A percentile compares a stretch with the other conserved stretches of the same genome.
Conservation (phyloP, 2,888 invertebrate genomes). For the Drosophila emarginata region DNA sequence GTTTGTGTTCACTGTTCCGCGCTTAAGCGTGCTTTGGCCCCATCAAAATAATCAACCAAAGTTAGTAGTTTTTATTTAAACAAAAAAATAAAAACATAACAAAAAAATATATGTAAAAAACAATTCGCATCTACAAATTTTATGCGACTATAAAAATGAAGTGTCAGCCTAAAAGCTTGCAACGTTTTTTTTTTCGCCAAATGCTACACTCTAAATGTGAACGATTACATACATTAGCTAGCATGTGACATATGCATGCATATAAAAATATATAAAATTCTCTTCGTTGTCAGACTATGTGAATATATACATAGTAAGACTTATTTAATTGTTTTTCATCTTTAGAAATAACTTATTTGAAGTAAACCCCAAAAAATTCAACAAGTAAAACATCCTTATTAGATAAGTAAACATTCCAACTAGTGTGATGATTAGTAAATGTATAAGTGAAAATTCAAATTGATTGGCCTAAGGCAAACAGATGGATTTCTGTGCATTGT, state of each 20-base stretch:
- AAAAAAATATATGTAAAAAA: conserved; percentile 16
- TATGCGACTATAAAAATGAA: conserved; percentile 65
- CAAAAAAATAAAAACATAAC: background rate
- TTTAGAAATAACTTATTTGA: background rate
- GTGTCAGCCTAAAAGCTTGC: conserved; percentile 54
- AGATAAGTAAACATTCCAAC: background rate
- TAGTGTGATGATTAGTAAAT: background rate
- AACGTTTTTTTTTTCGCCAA: conserved; percentile 25
- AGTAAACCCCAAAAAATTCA: no score
- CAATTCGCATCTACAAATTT: conserved; percentile 60
- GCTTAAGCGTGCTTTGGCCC: conserved; percentile 44
- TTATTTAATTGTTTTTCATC: no score
- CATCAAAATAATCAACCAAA: conserved; percentile 75
- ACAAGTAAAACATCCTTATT: background rate
- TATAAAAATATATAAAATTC: background rate
- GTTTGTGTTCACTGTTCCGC: conserved; percentile 60
- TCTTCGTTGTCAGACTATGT: no score
- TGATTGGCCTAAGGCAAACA: background rate
- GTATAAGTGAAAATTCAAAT: background rate
- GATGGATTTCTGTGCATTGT: background rate
- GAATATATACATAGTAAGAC: no score
- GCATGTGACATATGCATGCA: background rate
- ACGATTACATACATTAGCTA: conserved; percentile 21
- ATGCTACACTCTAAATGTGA: background rate
- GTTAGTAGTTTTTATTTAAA: conserved; percentile 38